phyloP scores from a whole-genome alignment of 92 coral and sea anemone species.

The Hydrozoanthus gracilis region DNA sequence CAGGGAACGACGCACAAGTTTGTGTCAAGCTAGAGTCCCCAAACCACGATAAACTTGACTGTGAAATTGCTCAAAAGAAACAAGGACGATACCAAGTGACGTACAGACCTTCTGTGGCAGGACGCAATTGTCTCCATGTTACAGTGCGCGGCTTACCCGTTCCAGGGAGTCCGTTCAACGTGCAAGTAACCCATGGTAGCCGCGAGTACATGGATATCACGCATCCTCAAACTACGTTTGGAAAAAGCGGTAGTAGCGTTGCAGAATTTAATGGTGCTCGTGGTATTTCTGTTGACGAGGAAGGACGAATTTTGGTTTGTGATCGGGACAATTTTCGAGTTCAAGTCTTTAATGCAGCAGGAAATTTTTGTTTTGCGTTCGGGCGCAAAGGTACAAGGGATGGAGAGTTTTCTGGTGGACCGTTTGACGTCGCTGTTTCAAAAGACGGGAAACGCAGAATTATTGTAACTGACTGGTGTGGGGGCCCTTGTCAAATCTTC shows the following conservation, averaged over 20 bases:
- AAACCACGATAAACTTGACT: conserved; percentile 8
- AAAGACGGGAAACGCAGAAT: conserved; percentile 47
- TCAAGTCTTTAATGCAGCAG: conserved; percentile 62
- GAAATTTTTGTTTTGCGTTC: conserved; percentile 54
- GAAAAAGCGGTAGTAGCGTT: conserved; percentile 52
- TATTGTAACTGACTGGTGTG: conserved; percentile 63
- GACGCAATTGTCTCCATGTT: conserved; percentile 56
- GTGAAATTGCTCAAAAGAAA: conserved; percentile 43
- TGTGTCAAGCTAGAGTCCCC: conserved; percentile 53
- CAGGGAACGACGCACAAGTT: conserved; percentile 48
- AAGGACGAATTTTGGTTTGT: conserved; percentile 63
- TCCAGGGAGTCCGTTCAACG: conserved; percentile 61
- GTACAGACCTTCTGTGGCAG: conserved; percentile 59
- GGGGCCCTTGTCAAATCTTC: conserved; percentile 53
- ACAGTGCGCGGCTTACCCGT: conserved; percentile 61
- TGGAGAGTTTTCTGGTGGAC: conserved; percentile 69
- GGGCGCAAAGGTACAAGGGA: conserved; percentile 59
- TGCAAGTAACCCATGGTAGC: conserved; percentile 44
- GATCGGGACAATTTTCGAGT: conserved; percentile 72
- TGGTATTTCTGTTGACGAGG: conserved; percentile 61
- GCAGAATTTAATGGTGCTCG: conserved; percentile 62
- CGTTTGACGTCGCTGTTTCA: conserved; percentile 53
- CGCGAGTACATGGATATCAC: conserved; percentile 53
- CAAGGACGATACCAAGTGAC: conserved; percentile 54
- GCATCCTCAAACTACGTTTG: conserved; percentile 54